Evolutionary conservation across 2,113 vertebrate genomes (phyloP), one percentile per base, ranked within the genome.

Genomic region (Leucopsar rothschildi): DNA sequence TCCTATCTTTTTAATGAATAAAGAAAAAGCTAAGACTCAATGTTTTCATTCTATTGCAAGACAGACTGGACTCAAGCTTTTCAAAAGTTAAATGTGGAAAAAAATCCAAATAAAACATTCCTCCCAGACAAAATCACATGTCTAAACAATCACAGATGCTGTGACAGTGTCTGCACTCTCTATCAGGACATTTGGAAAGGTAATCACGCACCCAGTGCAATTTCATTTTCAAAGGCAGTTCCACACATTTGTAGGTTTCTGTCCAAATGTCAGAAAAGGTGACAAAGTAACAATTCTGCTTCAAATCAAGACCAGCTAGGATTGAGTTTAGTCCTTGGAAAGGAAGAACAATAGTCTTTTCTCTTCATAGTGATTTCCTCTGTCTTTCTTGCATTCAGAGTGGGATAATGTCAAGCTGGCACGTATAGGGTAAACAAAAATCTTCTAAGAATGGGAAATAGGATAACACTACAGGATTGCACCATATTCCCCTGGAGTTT

Each of bases 221-320:
- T 84, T 95, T 57, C n/a, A 45, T 81, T 82, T 71, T 66, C 91
- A 80, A 55, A 1, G 3, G 52, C 64, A 90, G 33, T 28, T 93
- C 78, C 89, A 84, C 64, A 82, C 45, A 57, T 73, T 61, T 70
- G 31, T 15, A 88, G 64, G 44, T 82, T 94, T 87, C 55, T 93
- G 66, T 93, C 56, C 72, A 86, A 91, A 92, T 35, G 53, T 50
- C 72, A 91, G 68, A 78, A 82, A 76, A 89, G 55, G 83, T 80
- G 91, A 93, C 52, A 92, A 65, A 57, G 70, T 87, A 95, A 86
- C 37, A 52, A 88, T 73, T 89, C 90, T 65, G 63, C 49, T 91
- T 84, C 64, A 93, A 89, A 88, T 81, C 70, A 89, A 88, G 84
- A 82, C 63, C 77, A 94, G 88, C 69, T 56, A 71, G 65, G 66